Conservation (phyloP, 2,113 vertebrate species). For the Hemiprocne comata region DNA sequence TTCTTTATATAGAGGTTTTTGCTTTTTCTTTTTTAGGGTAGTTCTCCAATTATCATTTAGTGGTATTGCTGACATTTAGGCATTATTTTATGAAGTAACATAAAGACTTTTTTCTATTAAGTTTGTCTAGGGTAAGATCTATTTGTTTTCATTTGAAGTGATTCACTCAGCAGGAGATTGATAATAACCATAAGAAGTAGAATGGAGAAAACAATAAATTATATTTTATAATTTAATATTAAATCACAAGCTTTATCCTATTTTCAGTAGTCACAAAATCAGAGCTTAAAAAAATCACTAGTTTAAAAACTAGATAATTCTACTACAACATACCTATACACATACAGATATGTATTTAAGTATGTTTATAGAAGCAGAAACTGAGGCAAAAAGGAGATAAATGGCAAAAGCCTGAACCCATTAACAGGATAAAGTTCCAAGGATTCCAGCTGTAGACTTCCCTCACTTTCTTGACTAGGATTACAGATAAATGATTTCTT, state of each 20-base stretch:
- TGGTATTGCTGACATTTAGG: background rate
- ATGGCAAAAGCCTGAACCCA: background rate
- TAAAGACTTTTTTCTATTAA: background rate
- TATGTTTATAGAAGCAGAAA: background rate
- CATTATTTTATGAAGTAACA: background rate
- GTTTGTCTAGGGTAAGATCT: background rate
- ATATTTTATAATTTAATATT: background rate
- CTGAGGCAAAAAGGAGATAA: background rate
- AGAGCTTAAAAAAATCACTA: background rate
- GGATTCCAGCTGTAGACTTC: background rate
- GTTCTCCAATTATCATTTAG: background rate
- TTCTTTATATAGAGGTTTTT: background rate
- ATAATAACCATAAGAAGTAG: rapidly evolving
- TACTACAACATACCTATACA: background rate
- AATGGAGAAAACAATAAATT: background rate
- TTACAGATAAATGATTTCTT: rapidly evolving
- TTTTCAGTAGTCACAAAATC: background rate
- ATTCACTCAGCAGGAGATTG: background rate
- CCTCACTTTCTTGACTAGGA: background rate
- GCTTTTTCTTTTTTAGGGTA: background rate
- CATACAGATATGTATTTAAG: rapidly evolving
- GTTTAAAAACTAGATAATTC: background rate
- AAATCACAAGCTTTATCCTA: background rate
- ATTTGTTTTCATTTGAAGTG: background rate
- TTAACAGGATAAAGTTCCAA: background rate